Conservation (phyloP, 2,113 vertebrate species). For the Raphicerus campestris region DNA sequence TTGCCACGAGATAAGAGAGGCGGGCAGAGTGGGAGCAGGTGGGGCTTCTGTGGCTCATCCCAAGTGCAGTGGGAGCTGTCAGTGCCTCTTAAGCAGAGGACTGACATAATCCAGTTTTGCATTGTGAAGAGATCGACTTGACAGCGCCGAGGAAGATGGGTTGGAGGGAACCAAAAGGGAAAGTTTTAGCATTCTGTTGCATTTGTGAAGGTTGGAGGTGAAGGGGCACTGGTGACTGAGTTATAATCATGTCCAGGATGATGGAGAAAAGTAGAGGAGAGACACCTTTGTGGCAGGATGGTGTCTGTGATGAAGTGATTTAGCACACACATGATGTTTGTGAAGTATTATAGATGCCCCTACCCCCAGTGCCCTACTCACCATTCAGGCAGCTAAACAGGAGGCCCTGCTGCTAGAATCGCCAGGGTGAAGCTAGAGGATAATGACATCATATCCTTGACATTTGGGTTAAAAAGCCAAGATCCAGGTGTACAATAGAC, state of each 20-base stretch:
- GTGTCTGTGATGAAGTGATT: neutral
- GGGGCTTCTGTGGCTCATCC: neutral
- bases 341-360: accelerated
- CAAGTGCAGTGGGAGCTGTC: neutral
- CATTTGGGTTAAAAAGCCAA: neutral
- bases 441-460: neutral
- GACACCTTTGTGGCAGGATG: neutral
- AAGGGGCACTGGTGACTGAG: neutral
- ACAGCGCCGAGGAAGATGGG: neutral
- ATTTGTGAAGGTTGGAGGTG: neutral
- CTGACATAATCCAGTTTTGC: neutral
- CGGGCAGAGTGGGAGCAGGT: neutral
- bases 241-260: accelerated
- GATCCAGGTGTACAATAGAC: neutral
- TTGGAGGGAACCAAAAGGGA: neutral
- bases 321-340: neutral
- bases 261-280: neutral
- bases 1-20: neutral
- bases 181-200: neutral
- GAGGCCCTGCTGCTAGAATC: neutral
- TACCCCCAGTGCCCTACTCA: neutral
- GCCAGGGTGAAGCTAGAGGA: neutral
- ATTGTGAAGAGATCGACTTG: neutral
- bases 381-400: neutral
- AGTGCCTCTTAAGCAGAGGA: neutral